These are phyloP conservation scores for Panagrolaimus sp. DNA, from an alignment of 1,140 invertebrate species.

Conservation along the genomic window DNA sequence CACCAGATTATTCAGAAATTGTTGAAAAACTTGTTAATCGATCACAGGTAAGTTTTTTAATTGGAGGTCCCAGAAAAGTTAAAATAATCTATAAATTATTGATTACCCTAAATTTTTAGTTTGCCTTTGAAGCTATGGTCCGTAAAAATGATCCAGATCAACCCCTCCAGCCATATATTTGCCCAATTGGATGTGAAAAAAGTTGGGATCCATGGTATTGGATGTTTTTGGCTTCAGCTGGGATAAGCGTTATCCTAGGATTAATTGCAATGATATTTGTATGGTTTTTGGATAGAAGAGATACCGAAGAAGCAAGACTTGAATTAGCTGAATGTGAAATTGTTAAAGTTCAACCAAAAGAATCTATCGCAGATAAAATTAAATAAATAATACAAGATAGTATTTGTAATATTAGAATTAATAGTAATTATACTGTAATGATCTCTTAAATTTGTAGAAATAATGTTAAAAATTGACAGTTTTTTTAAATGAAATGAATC, in stretches of 20 bases:
- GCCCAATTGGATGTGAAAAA: background rate
- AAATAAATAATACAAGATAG: too few relatives aligned
- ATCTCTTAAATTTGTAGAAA: too few relatives aligned
- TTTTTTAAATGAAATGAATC: too few relatives aligned
- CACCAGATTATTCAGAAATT: too few relatives aligned
- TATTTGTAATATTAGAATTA: too few relatives aligned
- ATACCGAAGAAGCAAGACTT: background rate
- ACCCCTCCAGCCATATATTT: background rate
- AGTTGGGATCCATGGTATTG: constrained; percentile 2
- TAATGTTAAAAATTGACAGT: too few relatives aligned
- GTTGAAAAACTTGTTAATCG: too few relatives aligned
- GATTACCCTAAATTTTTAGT: constrained; percentile 2
- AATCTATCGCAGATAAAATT: too few relatives aligned
- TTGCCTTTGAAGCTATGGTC: background rate
- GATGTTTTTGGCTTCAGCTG: constrained; percentile 10
- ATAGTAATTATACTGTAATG: too few relatives aligned
- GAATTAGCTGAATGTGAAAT: constrained; percentile 8
- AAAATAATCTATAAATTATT: too few relatives aligned
- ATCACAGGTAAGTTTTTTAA: too few relatives aligned
- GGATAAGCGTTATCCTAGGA: background rate
- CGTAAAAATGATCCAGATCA: background rate
- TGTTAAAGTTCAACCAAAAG: background rate
- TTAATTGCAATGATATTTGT: constrained; percentile 1
- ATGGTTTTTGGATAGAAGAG: constrained; percentile 1
- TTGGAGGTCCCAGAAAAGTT: too few relatives aligned